Conservation (phyloP, 1,140 invertebrate genomes). For the Drosophila elegans region DNA sequence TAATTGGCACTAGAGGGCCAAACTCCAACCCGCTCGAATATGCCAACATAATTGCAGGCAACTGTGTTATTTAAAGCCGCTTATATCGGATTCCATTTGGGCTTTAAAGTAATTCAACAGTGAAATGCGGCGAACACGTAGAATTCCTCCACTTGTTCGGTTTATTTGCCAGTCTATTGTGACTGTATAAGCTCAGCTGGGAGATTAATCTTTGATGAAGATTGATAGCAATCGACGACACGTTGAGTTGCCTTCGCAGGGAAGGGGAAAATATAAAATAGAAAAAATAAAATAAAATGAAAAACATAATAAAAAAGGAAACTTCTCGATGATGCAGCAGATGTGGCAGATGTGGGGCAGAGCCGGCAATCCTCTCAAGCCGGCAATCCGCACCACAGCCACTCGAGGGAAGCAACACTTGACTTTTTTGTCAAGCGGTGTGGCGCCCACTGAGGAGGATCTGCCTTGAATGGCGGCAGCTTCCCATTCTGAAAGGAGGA, state of each 20-base stretch:
- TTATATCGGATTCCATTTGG: constrained; percentile 2
- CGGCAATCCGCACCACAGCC: constrained; percentile 56
- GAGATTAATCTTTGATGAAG: constrained; percentile 64
- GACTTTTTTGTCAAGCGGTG: constrained; percentile 77
- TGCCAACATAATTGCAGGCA: constrained; percentile 28
- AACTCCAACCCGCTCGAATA: constrained; percentile 12
- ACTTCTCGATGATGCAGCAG: constrained; percentile 58
- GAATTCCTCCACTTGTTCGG: constrained; percentile 14
- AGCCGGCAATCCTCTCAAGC: constrained; percentile 37
- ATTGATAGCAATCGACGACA: constrained; percentile 56
- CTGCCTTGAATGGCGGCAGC: constrained; percentile 44
- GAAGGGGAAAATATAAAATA: constrained; percentile 15
- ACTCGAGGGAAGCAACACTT: constrained; percentile 77
- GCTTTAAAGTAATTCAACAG: constrained; percentile 30
- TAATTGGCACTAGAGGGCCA: constrained; percentile 41
- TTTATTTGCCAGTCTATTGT: constrained; percentile 23
- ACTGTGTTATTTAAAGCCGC: constrained; percentile 30
- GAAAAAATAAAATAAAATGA: constrained; percentile 39
- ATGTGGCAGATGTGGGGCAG: constrained; percentile 27
- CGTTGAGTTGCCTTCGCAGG: constrained; percentile 17
- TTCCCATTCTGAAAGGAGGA: constrained; percentile 19
- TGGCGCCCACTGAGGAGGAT: constrained; percentile 20
- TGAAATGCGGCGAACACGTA: constrained; percentile 12
- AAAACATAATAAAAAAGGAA: constrained; percentile 13
- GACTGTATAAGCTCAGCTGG: constrained; percentile 16